Evolutionary conservation across 2,888 invertebrate genomes (phyloP).

Genomic region (Dyspetes luteomarginatus): DNA sequence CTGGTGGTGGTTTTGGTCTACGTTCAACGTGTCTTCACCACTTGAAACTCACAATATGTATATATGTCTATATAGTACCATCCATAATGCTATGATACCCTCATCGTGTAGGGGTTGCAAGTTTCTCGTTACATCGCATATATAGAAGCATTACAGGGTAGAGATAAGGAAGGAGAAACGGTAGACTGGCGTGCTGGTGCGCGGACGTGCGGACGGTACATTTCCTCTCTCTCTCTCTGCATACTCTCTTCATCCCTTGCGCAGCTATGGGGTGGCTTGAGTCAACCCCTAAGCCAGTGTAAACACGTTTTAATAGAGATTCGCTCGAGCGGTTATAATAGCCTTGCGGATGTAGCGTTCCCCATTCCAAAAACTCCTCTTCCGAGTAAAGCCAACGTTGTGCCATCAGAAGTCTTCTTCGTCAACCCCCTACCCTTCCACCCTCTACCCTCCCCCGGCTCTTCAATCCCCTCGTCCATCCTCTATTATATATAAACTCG

Average conservation of each 20-base stretch:
- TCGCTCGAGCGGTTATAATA: conserved; percentile 84
- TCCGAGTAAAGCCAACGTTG: conserved; percentile 53
- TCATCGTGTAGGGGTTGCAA: conserved; percentile 37
- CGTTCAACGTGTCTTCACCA: conserved; percentile 21
- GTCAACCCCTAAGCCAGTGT: conserved; percentile 84
- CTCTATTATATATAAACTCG: conserved; percentile 62
- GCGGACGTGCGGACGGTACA: conserved; percentile 58
- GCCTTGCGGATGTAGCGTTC: conserved; percentile 81
- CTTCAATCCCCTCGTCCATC: conserved; percentile 15
- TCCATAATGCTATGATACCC: conserved; percentile 38
- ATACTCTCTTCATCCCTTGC: not conserved
- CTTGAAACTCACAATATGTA: conserved; percentile 2
- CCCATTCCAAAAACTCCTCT: conserved; percentile 67
- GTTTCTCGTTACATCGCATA: not conserved
- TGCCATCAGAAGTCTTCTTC: conserved; percentile 46
- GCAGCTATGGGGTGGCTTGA: conserved; percentile 79
- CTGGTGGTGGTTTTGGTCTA: not conserved
- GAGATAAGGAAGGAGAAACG: not conserved
- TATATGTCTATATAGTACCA: conserved; percentile 32
- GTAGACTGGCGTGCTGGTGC: conserved; percentile 21
- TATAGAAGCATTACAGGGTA: conserved; percentile 39
- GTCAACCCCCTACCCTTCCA: conserved; percentile 4
- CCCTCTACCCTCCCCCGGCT: conserved; percentile 8
- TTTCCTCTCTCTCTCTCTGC: conserved; percentile 18
- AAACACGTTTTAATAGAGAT: conserved; percentile 84